Evolutionary conservation across 2,113 vertebrate genomes (phyloP).

Genomic region (Sceloporus undulatus): DNA sequence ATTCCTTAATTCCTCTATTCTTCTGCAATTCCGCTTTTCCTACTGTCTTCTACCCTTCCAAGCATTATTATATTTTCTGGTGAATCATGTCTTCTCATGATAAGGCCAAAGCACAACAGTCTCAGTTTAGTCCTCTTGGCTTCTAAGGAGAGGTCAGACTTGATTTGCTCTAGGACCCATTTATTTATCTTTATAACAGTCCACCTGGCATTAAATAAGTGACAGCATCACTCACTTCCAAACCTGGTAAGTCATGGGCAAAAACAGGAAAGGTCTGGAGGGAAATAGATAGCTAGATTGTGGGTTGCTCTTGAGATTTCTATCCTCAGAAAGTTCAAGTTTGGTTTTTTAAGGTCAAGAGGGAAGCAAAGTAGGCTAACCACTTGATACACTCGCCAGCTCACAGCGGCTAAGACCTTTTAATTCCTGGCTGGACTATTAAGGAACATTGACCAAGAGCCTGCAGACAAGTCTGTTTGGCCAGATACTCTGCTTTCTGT

Average conservation of each 20-base stretch:
- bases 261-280: conserved; percentile 35
- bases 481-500: conserved; percentile 64
- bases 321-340: conserved; percentile 66
- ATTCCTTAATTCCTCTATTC: too few relatives aligned
- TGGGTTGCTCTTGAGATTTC: conserved; percentile 49
- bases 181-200: background rate
- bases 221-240: conserved; percentile 57
- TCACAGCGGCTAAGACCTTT: conserved; percentile 39
- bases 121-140: too few relatives aligned
- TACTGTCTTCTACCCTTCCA: too few relatives aligned
- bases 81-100: too few relatives aligned
- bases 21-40: too few relatives aligned
- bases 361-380: conserved; percentile 54
- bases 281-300: conserved; percentile 28
- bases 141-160: too few relatives aligned
- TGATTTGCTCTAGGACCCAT: too few relatives aligned
- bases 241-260: conserved; percentile 61
- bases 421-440: conserved; percentile 40
- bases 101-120: too few relatives aligned
- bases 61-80: too few relatives aligned
- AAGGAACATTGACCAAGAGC: conserved; percentile 17
- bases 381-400: conserved; percentile 46
- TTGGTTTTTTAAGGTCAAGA: conserved; percentile 70
- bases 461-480: background rate
- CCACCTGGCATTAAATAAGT: conserved; percentile 71